Evolutionary conservation across 2,888 invertebrate species (phyloP), one percentile per base, ranked within the genome.

Genomic region (Gari tellinella): DNA sequence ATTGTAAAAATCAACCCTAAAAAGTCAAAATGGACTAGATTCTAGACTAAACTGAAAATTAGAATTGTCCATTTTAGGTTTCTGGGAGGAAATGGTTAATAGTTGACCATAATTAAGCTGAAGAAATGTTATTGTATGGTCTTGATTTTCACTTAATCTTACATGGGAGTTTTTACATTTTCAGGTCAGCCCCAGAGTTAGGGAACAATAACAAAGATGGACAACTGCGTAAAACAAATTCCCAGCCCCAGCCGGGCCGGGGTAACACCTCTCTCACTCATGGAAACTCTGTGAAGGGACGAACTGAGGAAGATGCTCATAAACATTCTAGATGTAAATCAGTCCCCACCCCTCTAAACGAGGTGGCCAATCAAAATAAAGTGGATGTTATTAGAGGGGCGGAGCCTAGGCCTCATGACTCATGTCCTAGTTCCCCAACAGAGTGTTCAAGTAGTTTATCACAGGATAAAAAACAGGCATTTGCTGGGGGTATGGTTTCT

Each of bases 181-280:
- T 38, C 70, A 92, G 92, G 66, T 92, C 92, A 46, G 90, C 91
- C 25, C 91, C 92, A 38, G 92, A 92, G 70, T 85, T 92, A 43
- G 88, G 88, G 48, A 87, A 86, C 56, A 77, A 87, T 55, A 92
- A 93, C 91, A 83, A 81, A 58, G 94, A 93, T 86, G 92, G 93
- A 70, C 90, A 92, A 41, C 87, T 93, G 62, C 90, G 93, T 80
- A 93, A 93, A 91, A 92, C 93, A 14, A 88, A 93, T 73, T 93
- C 93, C 60, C 92, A 92, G 84, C 93, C 93, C 46, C 86, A 87
- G 63, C 92, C 93, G 19, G 67, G 66, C 46, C 81, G 85, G 61
- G 84, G 76, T 63, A 75, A 72, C 46, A 73, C 78, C 73, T 77
- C 81, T 46, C 52, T 43, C 19, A 41, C 62, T 56, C 75, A 69